phyloP scores from a whole-genome alignment of 2,113 vertebrate species.

The Lampris megalopsis region DNA sequence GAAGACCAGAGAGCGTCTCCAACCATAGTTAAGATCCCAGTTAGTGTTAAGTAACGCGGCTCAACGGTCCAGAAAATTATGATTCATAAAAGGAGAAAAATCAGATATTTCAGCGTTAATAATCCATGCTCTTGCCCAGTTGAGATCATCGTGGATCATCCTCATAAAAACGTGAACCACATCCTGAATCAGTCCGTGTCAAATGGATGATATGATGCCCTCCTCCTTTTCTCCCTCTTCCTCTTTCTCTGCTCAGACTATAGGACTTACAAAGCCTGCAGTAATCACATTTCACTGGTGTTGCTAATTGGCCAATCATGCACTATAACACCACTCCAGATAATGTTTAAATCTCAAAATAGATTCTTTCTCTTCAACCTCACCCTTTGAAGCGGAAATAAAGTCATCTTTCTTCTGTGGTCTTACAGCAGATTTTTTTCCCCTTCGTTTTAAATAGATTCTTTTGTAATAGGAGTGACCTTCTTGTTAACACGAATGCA shows the following conservation, averaged over 20 bases:
- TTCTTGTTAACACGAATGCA: too few species aligned
- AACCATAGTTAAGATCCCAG: too few species aligned
- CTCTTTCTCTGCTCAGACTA: slow-evolving; percentile 29
- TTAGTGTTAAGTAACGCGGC: too few species aligned
- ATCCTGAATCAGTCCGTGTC: slow-evolving; percentile 17
- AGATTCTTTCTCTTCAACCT: slow-evolving; percentile 5
- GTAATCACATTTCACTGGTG: slow-evolving; percentile 24
- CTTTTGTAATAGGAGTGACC: too few species aligned
- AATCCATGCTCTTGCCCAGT: not conserved
- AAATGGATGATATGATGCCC: slow-evolving; percentile 33
- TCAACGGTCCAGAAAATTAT: too few species aligned
- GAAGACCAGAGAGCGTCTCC: too few species aligned
- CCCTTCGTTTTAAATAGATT: too few species aligned
- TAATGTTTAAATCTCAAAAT: slow-evolving; percentile 20
- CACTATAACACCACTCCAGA: slow-evolving; percentile 26
- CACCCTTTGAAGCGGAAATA: slow-evolving; percentile 18
- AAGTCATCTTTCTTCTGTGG: slow-evolving; percentile 5
- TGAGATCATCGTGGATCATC: slow-evolving; percentile 27
- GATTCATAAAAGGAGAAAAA: too few species aligned
- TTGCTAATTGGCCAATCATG: slow-evolving; percentile 55
- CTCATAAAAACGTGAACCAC: not conserved
- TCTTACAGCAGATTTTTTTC: not conserved
- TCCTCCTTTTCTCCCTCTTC: not conserved
- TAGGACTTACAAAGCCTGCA: slow-evolving; percentile 37
- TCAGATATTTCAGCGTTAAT: too few species aligned